A percentile compares a stretch with the other conserved stretches of the same genome.
Evolutionary conservation across 2,888 invertebrate species (phyloP).

Genomic region (Lithodes maja): DNA sequence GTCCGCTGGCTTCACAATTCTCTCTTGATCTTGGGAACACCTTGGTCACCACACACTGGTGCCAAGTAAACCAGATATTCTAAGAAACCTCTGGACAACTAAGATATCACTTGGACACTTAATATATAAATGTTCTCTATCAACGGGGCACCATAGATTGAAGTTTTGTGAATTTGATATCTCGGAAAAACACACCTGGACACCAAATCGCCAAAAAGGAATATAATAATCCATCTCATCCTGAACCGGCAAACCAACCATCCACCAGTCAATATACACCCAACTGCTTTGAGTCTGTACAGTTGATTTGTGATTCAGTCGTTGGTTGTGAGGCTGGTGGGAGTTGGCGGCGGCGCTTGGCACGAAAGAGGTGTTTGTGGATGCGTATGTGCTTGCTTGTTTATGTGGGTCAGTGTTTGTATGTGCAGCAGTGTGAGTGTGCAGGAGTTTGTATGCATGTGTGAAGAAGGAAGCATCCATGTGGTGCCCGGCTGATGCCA

Average conservation of each 20-base stretch:
- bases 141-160: neutral
- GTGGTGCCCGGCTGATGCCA: neutral
- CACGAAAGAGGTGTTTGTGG: neutral
- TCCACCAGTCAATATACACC: neutral
- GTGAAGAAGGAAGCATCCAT: neutral
- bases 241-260: neutral
- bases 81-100: neutral
- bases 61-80: neutral
- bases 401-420: neutral
- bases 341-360: neutral
- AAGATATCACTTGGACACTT: too few species aligned
- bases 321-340: neutral
- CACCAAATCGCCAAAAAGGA: neutral
- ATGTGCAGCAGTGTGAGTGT: too few species aligned
- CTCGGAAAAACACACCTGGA: neutral
- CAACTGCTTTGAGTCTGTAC: neutral
- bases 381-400: neutral
- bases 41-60: neutral
- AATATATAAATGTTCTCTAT: neutral
- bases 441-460: neutral
- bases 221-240: neutral
- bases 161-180: neutral
- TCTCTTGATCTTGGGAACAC: neutral
- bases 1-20: constrained; percentile 40
- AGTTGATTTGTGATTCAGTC: constrained; percentile 6